Evolutionary conservation across 2,797 vertebrate species (phyloP).

Genomic region (Sphenopsis melanotis): DNA sequence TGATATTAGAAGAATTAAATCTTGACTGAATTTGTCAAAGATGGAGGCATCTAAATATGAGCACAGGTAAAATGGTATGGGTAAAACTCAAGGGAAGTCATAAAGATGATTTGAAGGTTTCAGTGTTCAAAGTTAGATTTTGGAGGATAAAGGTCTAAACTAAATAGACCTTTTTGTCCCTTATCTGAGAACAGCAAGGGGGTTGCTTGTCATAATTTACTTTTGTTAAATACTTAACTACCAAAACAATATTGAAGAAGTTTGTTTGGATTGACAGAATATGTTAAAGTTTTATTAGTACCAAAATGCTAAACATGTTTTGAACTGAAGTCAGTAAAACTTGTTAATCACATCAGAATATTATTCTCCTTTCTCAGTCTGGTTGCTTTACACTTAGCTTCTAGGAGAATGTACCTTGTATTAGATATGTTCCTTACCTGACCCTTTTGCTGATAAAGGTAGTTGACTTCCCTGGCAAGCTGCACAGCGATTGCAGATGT

Average conservation of each 20-base stretch:
- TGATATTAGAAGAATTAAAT: background rate
- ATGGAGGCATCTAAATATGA: background rate
- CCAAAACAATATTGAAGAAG: background rate
- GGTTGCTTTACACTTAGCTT: background rate
- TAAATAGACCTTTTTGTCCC: background rate
- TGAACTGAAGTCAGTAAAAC: background rate
- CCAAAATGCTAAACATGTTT: background rate
- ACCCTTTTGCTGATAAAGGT: background rate
- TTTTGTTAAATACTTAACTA: background rate
- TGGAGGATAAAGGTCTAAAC: background rate
- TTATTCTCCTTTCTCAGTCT: background rate
- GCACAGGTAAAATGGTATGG: accelerated
- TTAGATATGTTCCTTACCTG: background rate
- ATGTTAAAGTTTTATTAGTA: background rate
- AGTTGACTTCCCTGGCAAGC: background rate
- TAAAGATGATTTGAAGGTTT: background rate
- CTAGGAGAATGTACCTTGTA: background rate
- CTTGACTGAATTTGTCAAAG: background rate
- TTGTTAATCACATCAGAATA: accelerated
- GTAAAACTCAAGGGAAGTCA: background rate
- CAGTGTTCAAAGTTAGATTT: background rate
- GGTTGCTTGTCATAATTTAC: background rate
- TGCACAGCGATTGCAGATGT: background rate
- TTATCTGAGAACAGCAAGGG: background rate
- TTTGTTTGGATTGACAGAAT: background rate